These are phyloP conservation scores for Aix galericulata DNA, from an alignment of 2,113 vertebrate species.

Conservation along the genomic window DNA sequence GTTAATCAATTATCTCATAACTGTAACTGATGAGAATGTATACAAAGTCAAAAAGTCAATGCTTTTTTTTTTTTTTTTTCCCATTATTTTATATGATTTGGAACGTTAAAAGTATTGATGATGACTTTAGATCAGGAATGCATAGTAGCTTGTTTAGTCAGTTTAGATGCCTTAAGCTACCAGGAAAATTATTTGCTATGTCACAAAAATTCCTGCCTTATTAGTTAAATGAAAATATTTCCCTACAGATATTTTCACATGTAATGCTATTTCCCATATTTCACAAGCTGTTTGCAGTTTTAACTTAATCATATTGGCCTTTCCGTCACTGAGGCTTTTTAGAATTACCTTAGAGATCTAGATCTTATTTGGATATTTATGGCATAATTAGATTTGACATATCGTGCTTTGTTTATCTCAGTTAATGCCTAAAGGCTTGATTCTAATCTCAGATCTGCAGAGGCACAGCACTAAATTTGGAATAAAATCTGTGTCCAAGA, in stretches of 20 bases:
- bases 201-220: constrained; percentile 37
- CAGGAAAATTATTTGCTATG: constrained; percentile 31
- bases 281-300: constrained; percentile 47
- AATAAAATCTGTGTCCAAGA: constrained; percentile 10
- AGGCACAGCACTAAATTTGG: constrained; percentile 25
- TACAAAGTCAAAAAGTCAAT: background rate
- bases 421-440: constrained; percentile 48
- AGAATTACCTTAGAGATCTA: constrained; percentile 49
- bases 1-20: background rate
- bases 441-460: constrained; percentile 38
- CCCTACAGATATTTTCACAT: constrained; percentile 58
- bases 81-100: background rate
- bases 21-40: background rate
- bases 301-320: constrained; percentile 54
- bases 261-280: constrained; percentile 51
- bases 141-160: background rate
- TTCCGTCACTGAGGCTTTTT: background rate
- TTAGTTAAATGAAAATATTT: constrained; percentile 50
- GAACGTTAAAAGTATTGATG: background rate
- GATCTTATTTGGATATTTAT: constrained; percentile 54
- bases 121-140: constrained; percentile 9
- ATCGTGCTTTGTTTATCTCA: constrained; percentile 57
- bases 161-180: constrained; percentile 22
- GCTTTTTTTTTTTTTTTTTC: background rate
- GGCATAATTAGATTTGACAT: constrained; percentile 42